Conservation (phyloP, 1,140 invertebrate genomes). For the Drosophila willistoni region DNA sequence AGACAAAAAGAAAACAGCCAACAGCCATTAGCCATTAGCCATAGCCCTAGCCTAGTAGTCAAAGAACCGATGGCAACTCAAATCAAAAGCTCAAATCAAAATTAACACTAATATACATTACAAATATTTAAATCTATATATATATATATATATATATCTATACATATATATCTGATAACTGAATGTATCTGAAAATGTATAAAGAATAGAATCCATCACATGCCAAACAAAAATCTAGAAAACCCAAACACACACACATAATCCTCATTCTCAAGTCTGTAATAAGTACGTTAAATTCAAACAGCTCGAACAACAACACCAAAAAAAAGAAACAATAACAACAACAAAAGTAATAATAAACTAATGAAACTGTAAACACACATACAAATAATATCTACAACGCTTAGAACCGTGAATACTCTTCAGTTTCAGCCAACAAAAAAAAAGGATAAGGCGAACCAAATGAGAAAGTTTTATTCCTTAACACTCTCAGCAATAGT, state of each 20-base stretch:
- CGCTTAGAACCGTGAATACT: neutral
- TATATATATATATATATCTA: constrained; percentile 23
- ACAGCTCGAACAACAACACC: constrained; percentile 55
- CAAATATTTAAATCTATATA: neutral
- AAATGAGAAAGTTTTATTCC: constrained; percentile 28
- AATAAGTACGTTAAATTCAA: constrained; percentile 80
- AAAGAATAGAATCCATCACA: constrained; percentile 26
- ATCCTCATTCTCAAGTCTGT: constrained; percentile 55
- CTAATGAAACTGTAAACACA: constrained; percentile 26
- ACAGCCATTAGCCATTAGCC: constrained; percentile 6
- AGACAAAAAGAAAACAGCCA: constrained; percentile 23
- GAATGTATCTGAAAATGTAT: constrained; percentile 23
- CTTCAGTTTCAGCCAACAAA: neutral
- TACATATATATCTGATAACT: constrained; percentile 33
- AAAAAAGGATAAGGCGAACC: neutral
- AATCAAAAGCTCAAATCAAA: constrained; percentile 76
- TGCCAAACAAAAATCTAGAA: constrained; percentile 14
- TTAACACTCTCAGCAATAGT: constrained; percentile 43
- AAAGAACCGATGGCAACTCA: constrained; percentile 48
- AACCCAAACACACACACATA: neutral
- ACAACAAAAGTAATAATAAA: constrained; percentile 19
- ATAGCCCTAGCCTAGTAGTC: constrained; percentile 35
- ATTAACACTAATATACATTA: constrained; percentile 51
- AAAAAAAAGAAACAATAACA: too few species aligned
- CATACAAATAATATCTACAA: constrained; percentile 6